Evolutionary conservation across 2,888 invertebrate genomes (phyloP), one percentile per base, ranked within the genome.

Genomic region (Spicauda simplicius): DNA sequence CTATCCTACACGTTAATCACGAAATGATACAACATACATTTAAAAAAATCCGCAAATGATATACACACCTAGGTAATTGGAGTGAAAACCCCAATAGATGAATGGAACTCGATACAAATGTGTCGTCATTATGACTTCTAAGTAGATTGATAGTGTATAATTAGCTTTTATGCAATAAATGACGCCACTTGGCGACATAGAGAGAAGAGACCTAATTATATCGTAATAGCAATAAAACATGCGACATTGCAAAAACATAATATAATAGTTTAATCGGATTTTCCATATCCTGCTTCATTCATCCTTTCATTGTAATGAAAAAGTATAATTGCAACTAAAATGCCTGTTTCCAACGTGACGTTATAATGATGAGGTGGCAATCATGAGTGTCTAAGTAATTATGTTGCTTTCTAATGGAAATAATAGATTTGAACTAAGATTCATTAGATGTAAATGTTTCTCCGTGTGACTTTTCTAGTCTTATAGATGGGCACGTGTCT

Each of bases 271-370:
- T 61, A 50, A 48, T 52, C 52, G 84, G 85, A 71, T 79, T 86
- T 86, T 80, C 82, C 84, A 77, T 80, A 81, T 87, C 85, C 87
- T 86, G 85, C 79, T 82, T 65, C 73, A 71, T 72, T 75, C 63
- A 71, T 70, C 66, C 20, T 37, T 62, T 64, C 41, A 57, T 57
- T 58, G 48, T 48, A 4, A 61, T 54, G 16, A 62, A 55, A 53
- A 54, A 20, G 12, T n/a, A 7, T 52, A 12, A 60, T 33, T 60
- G 33, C 48, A 18, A 19, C n/a, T 59, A 19, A 48, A 54, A 58
- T 5, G n/a, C 33, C 25, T 37, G 58, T 45, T 45, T 33, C 50
- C 25, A 18, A 25, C 18, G 18, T 56, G 50, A 56, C n/a, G 33
- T 33, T 30, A 48, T 33, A 25, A 50, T n/a, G 59, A 50, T 45